A percentile compares a stretch with the other conserved stretches of the same genome.
These are phyloP conservation scores for Phytoseiulus persimilis DNA, from an alignment of 2,888 invertebrate genomes.

Conservation along the genomic window DNA sequence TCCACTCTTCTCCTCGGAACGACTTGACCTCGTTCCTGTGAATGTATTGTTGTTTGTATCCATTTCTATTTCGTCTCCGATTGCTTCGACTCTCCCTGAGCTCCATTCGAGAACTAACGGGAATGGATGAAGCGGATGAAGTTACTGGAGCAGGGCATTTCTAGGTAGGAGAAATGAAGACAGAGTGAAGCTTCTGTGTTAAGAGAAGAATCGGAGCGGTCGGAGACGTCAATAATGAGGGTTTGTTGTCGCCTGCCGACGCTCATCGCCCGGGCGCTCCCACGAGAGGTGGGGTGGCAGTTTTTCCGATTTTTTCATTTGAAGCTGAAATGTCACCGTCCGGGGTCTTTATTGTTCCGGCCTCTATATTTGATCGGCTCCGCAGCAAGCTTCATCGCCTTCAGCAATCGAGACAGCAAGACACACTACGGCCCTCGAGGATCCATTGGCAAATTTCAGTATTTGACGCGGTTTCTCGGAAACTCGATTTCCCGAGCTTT, in stretches of 20 bases:
- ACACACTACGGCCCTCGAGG: background rate
- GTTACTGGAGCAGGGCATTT: background rate
- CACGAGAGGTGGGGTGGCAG: background rate
- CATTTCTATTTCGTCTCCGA: background rate
- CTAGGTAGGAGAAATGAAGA: background rate
- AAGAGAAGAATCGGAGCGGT: background rate
- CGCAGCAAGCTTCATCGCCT: background rate
- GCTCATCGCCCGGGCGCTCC: too few relatives aligned
- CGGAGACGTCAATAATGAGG: background rate
- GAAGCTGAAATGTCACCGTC: background rate
- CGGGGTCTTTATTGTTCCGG: background rate
- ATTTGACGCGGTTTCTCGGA: background rate
- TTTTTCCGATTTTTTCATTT: background rate
- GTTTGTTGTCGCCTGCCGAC: background rate
- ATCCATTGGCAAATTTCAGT: background rate
- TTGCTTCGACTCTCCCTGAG: background rate
- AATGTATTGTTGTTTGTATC: too few relatives aligned
- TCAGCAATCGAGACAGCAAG: background rate
- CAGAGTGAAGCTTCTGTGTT: background rate
- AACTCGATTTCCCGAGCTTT: background rate
- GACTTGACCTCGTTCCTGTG: too few relatives aligned
- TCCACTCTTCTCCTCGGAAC: too few relatives aligned
- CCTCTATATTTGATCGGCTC: background rate
- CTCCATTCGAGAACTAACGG: background rate
- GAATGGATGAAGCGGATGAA: background rate